A percentile compares a stretch with the other conserved stretches of the same genome.
These are phyloP conservation scores for Stichopus horrens DNA, from an alignment of 53 echinoderm and acorn worm species.

Conservation along the genomic window DNA sequence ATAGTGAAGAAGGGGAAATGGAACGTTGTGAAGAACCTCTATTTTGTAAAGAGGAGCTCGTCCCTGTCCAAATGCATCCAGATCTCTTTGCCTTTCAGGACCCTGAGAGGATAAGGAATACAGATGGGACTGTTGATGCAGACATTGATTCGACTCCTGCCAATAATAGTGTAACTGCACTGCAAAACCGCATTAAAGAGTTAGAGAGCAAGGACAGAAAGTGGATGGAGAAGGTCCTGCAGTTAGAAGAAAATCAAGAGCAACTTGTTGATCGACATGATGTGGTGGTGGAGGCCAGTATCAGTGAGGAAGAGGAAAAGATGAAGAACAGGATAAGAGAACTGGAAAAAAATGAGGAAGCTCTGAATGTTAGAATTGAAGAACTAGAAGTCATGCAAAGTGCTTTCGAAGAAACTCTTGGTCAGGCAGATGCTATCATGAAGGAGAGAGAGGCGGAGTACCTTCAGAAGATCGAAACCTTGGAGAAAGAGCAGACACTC, in stretches of 20 bases:
- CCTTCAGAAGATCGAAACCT: constrained; percentile 63
- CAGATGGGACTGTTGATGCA: neutral
- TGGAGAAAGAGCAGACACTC: constrained; percentile 74
- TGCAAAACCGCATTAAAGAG: constrained; percentile 46
- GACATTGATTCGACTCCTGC: neutral
- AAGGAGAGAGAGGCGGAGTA: constrained; percentile 72
- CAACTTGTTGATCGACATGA: neutral
- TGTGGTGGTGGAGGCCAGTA: neutral
- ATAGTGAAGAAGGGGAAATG: neutral
- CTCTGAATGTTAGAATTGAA: constrained; percentile 61
- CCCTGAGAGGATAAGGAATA: constrained; percentile 17
- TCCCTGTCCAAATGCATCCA: neutral
- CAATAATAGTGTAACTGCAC: neutral
- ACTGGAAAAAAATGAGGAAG: constrained; percentile 67
- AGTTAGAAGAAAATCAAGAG: neutral
- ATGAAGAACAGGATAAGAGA: constrained; percentile 55
- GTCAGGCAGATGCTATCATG: constrained; percentile 90
- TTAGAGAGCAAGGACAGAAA: constrained; percentile 61
- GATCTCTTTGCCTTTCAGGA: constrained; percentile 29
- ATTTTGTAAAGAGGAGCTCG: neutral
- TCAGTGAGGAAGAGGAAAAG: neutral
- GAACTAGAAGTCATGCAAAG: constrained; percentile 77
- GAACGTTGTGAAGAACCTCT: constrained; percentile 15
- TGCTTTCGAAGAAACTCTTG: constrained; percentile 86
- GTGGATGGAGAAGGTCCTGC: constrained; percentile 59